Conservation (phyloP, 2,113 vertebrate species). For the Bubo bubo region DNA sequence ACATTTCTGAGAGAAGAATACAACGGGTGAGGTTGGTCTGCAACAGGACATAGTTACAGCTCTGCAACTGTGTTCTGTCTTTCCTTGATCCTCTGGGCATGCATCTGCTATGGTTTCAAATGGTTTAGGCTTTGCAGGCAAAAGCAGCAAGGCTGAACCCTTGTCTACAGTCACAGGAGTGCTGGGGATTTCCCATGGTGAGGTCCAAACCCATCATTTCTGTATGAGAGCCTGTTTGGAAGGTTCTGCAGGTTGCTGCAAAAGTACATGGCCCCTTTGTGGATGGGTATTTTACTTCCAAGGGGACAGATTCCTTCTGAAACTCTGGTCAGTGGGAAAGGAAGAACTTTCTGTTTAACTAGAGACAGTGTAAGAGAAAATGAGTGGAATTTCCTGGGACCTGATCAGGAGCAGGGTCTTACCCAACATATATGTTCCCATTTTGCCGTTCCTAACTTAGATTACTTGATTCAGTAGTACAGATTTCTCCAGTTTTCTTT, state of each 20-base stretch:
- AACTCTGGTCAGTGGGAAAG: neutral
- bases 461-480: neutral
- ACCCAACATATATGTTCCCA: neutral
- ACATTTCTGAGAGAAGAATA: neutral
- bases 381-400: neutral
- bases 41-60: neutral
- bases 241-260: neutral
- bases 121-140: neutral
- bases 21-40: neutral
- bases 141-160: neutral
- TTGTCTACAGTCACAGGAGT: neutral
- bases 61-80: neutral
- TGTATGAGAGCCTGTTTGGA: neutral
- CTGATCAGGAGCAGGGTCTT: neutral
- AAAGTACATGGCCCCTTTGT: neutral
- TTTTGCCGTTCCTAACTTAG: neutral
- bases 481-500: neutral
- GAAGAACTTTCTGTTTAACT: neutral
- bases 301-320: neutral
- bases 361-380: neutral
- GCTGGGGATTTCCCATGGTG: neutral
- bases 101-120: neutral
- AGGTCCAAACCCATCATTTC: neutral
- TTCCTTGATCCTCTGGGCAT: neutral
- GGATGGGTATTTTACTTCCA: neutral